A percentile compares a stretch with the other conserved stretches of the same genome.
These are phyloP conservation scores for Scartelaos histophorus DNA, from an alignment of 2,113 vertebrate species.

Conservation along the genomic window DNA sequence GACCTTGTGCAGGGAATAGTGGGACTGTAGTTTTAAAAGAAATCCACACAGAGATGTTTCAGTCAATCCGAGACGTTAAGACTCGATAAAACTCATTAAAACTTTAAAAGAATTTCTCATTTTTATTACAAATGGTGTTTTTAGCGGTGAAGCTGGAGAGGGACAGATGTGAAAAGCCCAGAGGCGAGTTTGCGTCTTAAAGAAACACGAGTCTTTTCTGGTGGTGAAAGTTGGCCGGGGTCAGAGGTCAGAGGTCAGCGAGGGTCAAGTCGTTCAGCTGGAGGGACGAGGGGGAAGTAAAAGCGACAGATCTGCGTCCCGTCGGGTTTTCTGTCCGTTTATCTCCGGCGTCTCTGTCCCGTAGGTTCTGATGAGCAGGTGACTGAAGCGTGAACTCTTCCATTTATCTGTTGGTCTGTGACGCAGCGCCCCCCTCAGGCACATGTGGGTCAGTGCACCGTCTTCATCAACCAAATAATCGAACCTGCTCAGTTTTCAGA, in stretches of 20 bases:
- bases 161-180: background rate
- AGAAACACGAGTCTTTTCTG: background rate
- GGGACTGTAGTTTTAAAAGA: background rate
- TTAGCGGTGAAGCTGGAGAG: background rate
- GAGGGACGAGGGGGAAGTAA: background rate
- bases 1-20: background rate
- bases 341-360: too few relatives aligned
- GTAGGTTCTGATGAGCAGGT: too few relatives aligned
- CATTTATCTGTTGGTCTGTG: background rate
- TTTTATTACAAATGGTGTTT: background rate
- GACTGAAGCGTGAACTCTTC: background rate
- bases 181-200: background rate
- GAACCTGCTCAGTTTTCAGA: too few relatives aligned
- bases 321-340: background rate
- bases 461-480: too few relatives aligned
- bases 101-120: background rate
- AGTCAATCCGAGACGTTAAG: too few relatives aligned
- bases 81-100: too few relatives aligned
- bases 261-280: background rate
- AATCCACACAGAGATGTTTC: background rate
- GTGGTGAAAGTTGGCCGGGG: background rate
- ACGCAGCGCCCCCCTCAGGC: background rate
- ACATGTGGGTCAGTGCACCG: conserved; percentile 22
- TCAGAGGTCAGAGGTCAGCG: background rate
- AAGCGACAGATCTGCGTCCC: background rate